Evolutionary conservation across 2,797 vertebrate genomes (phyloP).

Genomic region (Mycteria americana): DNA sequence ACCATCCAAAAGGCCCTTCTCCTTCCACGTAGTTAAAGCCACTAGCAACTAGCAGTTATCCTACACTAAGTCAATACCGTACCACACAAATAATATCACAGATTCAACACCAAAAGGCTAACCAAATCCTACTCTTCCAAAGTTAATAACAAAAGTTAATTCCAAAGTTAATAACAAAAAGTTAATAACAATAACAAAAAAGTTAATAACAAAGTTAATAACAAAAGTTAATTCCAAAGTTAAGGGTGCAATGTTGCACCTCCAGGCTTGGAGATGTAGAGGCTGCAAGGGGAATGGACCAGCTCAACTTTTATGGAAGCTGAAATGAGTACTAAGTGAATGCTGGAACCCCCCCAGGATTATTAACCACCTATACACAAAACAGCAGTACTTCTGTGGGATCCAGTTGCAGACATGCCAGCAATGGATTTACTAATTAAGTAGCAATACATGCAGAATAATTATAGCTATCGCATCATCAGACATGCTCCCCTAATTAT

Average conservation of each 20-base stretch:
- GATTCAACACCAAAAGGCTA: not conserved
- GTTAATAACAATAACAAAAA: too few relatives aligned
- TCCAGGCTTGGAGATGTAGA: not conserved
- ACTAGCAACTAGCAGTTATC: not conserved
- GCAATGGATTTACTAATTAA: conserved; percentile 38
- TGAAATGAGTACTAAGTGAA: not conserved
- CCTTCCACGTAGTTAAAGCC: not conserved
- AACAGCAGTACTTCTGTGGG: not conserved
- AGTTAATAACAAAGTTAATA: too few relatives aligned
- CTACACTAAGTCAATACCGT: not conserved
- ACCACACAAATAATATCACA: not conserved
- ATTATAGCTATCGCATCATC: conserved; percentile 26
- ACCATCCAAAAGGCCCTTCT: not conserved
- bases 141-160: too few relatives aligned
- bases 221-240: too few relatives aligned
- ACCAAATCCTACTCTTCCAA: not conserved
- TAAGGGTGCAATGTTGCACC: not conserved
- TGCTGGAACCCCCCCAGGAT: not conserved
- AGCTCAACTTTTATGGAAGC: not conserved
- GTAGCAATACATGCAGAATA: not conserved
- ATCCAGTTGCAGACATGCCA: not conserved
- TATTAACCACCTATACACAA: not conserved
- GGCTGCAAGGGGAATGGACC: not conserved
- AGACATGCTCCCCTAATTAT: not conserved
- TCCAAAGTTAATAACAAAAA: too few relatives aligned